Conservation (phyloP, 2,797 vertebrate genomes). For the Poecilia wingei region DNA sequence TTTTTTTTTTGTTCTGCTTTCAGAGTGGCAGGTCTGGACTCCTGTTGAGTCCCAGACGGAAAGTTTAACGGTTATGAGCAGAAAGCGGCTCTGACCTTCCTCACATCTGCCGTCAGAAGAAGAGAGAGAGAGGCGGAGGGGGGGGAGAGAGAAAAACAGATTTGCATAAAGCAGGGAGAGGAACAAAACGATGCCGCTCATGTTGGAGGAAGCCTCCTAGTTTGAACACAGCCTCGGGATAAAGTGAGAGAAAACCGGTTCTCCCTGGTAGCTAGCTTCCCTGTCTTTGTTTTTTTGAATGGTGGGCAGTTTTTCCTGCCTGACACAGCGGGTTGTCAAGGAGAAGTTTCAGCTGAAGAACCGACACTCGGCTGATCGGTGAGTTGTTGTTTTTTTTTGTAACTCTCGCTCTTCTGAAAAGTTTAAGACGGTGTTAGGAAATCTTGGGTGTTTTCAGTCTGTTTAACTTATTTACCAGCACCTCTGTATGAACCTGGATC, state of each 20-base stretch:
- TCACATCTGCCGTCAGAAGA: conserved; percentile 1
- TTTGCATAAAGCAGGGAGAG: conserved; percentile 7
- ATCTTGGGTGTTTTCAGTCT: too few species aligned
- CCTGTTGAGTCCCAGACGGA: conserved; percentile 7
- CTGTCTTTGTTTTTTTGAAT: conserved; percentile 41
- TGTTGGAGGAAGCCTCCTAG: conserved; percentile 2
- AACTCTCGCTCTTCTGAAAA: not conserved
- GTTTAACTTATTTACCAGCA: not conserved
- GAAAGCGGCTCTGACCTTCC: conserved; percentile 15
- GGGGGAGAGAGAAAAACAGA: too few species aligned
- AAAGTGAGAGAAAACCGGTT: conserved; percentile 57
- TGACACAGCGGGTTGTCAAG: conserved; percentile 46
- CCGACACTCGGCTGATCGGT: conserved; percentile 37
- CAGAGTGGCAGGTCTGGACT: conserved; percentile 11
- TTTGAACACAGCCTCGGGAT: conserved; percentile 14
- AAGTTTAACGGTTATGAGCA: conserved; percentile 22
- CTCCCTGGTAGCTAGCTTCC: conserved; percentile 28
- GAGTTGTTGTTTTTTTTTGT: conserved; percentile 38
- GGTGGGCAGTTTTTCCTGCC: conserved; percentile 50
- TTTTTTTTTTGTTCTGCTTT: not conserved
- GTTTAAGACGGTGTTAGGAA: not conserved
- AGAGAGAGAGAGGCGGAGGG: not conserved
- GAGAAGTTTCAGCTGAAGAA: conserved; percentile 11
- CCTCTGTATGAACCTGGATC: not conserved
- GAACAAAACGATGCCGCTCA: conserved; percentile 8